These are phyloP conservation scores for Clanis bilineata DNA, from an alignment of 2,888 invertebrate species.

Conservation along the genomic window DNA sequence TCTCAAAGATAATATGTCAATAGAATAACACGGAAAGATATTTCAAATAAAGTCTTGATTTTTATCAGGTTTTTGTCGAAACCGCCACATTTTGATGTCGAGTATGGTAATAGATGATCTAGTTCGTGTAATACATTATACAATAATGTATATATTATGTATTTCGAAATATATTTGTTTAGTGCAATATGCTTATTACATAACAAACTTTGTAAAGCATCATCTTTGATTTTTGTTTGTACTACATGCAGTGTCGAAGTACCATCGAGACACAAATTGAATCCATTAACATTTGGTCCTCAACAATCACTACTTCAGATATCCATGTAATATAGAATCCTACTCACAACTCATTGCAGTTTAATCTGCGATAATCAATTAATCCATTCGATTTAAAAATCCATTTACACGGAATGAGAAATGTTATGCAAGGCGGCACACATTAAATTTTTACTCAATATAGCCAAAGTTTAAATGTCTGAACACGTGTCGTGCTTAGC, in stretches of 20 bases:
- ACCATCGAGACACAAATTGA: no score
- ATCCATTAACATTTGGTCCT: no score
- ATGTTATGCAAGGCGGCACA: not conserved
- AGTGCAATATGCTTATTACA: no score
- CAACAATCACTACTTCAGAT: no score
- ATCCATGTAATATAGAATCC: not conserved
- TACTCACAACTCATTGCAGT: not conserved
- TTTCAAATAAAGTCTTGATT: no score
- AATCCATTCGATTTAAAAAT: not conserved
- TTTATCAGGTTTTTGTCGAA: not conserved
- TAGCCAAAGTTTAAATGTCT: conserved; percentile 23
- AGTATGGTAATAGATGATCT: not conserved
- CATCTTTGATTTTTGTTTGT: no score
- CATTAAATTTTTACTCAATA: conserved; percentile 13
- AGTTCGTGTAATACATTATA: not conserved
- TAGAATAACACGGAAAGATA: no score
- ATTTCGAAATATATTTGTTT: no score
- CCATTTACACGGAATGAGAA: conserved; percentile 2
- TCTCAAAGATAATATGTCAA: no score
- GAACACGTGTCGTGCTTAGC: conserved; percentile 77
- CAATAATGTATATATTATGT: no score
- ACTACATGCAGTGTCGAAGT: no score
- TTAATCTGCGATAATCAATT: not conserved
- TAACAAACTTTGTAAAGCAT: no score
- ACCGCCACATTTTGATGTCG: not conserved